A percentile compares a stretch with the other conserved stretches of the same genome.
These are phyloP conservation scores for Antechinus flavipes DNA, from an alignment of 2,113 vertebrate species.

Conservation along the genomic window DNA sequence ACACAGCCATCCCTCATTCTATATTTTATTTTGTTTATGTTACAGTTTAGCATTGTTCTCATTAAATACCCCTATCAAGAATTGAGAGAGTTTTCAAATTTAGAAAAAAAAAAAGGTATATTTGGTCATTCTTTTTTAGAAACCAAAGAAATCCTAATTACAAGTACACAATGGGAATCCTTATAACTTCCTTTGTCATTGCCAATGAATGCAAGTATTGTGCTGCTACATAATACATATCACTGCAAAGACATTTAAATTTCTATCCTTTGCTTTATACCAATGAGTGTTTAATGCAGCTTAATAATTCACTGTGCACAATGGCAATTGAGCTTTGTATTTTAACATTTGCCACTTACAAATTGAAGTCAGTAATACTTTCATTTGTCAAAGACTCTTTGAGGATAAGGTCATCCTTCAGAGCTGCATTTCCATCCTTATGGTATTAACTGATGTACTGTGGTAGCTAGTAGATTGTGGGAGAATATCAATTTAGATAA, in stretches of 20 bases:
- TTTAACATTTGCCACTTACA: not conserved
- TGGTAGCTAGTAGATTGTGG: not conserved
- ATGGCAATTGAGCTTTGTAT: conserved; percentile 20
- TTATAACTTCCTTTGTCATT: not conserved
- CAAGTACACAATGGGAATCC: not conserved
- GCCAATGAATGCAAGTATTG: not conserved
- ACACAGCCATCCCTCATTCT: not conserved
- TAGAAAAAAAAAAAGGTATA: not conserved
- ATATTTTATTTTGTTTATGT: not conserved
- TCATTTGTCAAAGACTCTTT: not conserved
- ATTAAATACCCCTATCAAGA: not conserved
- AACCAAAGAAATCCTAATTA: conserved; percentile 16
- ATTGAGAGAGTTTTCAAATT: not conserved
- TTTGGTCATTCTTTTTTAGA: not conserved
- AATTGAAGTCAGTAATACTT: conserved; percentile 5
- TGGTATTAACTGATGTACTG: not conserved
- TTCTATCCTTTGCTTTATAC: conserved; percentile 12
- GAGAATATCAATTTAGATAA: not conserved
- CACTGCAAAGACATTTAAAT: not conserved
- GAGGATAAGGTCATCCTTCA: not conserved
- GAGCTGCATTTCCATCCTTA: not conserved
- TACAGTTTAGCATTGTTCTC: not conserved
- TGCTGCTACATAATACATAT: conserved; percentile 5
- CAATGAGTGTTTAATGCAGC: not conserved
- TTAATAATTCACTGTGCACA: not conserved